Conservation (phyloP, 2,888 invertebrate genomes). For the Parapristionchus giblindavisi region DNA sequence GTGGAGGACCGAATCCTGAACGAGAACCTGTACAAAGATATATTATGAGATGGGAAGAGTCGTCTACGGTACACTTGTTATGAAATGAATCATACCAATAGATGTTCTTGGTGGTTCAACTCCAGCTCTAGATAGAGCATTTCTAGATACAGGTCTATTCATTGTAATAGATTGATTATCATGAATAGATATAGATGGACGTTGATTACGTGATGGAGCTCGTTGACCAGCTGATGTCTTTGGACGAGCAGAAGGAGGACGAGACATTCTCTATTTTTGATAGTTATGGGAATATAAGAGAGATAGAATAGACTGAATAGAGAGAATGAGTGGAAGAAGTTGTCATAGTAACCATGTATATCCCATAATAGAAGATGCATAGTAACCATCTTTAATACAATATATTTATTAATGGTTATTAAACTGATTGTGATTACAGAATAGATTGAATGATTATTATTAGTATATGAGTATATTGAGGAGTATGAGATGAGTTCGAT, state of each 20-base stretch:
- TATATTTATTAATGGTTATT: not conserved
- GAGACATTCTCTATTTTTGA: conserved; percentile 46
- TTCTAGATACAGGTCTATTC: not conserved
- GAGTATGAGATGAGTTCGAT: too few relatives aligned
- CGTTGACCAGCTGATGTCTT: conserved; percentile 54
- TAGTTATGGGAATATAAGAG: not conserved
- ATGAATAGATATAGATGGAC: not conserved
- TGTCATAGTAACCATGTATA: not conserved
- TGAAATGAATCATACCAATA: not conserved
- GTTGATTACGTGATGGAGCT: conserved; percentile 38
- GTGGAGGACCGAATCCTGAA: conserved; percentile 24
- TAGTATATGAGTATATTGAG: too few relatives aligned
- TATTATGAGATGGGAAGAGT: not conserved
- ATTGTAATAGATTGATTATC: conserved; percentile 3
- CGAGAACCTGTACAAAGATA: conserved; percentile 23
- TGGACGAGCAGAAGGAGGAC: conserved; percentile 57
- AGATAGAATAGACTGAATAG: not conserved
- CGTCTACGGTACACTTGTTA: not conserved
- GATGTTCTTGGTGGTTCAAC: not conserved
- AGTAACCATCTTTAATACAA: not conserved
- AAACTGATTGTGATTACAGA: not conserved
- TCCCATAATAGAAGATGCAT: not conserved
- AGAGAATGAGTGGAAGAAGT: not conserved
- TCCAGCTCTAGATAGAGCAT: not conserved
- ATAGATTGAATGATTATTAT: not conserved